Evolutionary conservation across 2,888 invertebrate species (phyloP), one percentile per base, ranked within the genome.

Genomic region (Sturmia bella): DNA sequence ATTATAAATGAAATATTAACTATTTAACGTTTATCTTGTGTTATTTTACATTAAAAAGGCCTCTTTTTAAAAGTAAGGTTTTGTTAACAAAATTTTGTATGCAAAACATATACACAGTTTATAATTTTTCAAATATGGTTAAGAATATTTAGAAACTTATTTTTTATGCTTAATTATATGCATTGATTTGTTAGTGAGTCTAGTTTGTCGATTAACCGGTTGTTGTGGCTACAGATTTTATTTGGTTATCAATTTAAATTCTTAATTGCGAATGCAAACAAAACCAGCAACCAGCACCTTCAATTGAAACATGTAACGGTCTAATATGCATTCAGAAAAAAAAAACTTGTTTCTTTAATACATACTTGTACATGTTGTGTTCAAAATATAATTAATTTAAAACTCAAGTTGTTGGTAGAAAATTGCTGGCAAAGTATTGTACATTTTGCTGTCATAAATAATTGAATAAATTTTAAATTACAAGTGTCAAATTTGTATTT

Each of bases 121-220:
- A 63, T 32, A 24, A 45, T 27, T 63, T 6, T 63, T 63, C 27
- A 63, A 45, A 45, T 15, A 27, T 45, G 17, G 59, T 15, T 15
- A 24, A 15, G 41, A 21, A 59, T 43, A 24, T 24, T 21, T 59
- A 21, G 15, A 41, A 15, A 3, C 9, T 43, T 59, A 24, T 32
- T 17, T 15, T 45, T 0, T 9, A 45, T 15, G 17, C 0, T 15
- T 1, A 24, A 32, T 32, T 41, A 6, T 32, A 4, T 32, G 15
- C 11, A 6, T n/a, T 27, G 4, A 3, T 24, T 9, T 24, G 24
- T 27, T 24, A 45, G 52, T 52, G 50, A 3, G 6, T n/a, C 21
- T 15, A 66, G 9, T 15, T 66, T 24, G 21, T 1, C 41, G 52
- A 27, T 66, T 52, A 66, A 66, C 52, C 66, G 66, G 52, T 54